Evolutionary conservation across 2,888 invertebrate species (phyloP).

Genomic region (Leptura quadrifasciata): DNA sequence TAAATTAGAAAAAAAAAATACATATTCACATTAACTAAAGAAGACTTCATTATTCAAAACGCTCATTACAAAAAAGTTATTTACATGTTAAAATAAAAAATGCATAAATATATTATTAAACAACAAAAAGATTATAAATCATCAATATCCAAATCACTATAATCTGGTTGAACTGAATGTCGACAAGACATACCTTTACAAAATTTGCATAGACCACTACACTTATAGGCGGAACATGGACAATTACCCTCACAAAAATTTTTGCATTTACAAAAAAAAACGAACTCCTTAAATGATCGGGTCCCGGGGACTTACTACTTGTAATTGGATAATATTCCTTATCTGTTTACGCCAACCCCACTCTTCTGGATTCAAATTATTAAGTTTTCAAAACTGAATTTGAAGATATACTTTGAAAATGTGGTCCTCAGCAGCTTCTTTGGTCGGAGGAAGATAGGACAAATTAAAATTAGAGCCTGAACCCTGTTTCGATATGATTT

Average conservation of each 20-base stretch:
- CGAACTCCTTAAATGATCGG: background rate
- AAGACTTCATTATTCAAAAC: no score
- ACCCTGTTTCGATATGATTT: constrained; percentile 4
- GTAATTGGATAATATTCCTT: background rate
- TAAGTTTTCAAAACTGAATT: background rate
- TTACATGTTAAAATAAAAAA: constrained; percentile 12
- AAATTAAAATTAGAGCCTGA: background rate
- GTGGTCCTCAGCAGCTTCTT: background rate
- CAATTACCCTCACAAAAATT: background rate
- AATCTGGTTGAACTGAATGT: background rate
- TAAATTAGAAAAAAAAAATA: constrained; percentile 11
- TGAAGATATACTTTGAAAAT: background rate
- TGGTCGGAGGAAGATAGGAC: constrained; percentile 1
- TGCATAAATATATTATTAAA: constrained; percentile 16
- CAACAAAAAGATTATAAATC: constrained; percentile 11
- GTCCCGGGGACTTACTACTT: background rate
- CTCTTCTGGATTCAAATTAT: background rate
- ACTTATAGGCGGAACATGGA: constrained; percentile 2
- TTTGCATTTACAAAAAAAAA: background rate
- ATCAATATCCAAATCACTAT: constrained; percentile 7
- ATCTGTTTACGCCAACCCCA: constrained; percentile 1
- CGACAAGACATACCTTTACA: constrained; percentile 2
- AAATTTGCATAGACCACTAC: constrained; percentile 3
- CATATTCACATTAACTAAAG: constrained; percentile 6
- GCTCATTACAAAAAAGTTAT: constrained; percentile 14